Evolutionary conservation across 2,888 invertebrate genomes (phyloP), one percentile per base, ranked within the genome.

Genomic region (Seira musarum): DNA sequence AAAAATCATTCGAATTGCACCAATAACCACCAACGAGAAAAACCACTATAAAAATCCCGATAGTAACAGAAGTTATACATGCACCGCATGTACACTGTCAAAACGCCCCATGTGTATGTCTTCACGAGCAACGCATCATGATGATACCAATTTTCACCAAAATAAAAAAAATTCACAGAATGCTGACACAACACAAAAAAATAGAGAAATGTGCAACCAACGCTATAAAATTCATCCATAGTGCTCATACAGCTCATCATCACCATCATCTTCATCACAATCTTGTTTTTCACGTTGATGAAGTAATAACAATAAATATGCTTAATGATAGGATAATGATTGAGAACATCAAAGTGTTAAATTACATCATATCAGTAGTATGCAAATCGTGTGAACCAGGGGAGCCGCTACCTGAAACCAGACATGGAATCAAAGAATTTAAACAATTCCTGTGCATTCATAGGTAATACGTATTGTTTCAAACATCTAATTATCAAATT

Each of bases 1-100:
- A 17, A 30, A 30, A 46, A 35, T 71, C 46, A 65, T 70, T 71
- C 69, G 77, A 30, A 70, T 35, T 71, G 77, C 77, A 77, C 77
- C 77, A 77, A 70, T 77, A 77, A 77, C 25, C 77, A 77, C 53
- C 63, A 19, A 57, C 21, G 22, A 25, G 68, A 60, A 40, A 61
- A 76, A 64, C 76, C 76, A 76, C 76, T 69, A 63, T 69, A 49
- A 76, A 76, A 76, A n/a, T 76, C 64, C 61, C 25, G 46, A 68
- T 13, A 40, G 21, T 15, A 21, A 67, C 22, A 73, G 53, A 53
- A 74, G 21, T 74, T 63, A 71, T 13, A 40, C 40, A 40, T 40
- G 40, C 13, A 13, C 40, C 6, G 40, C 40, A 40, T 40, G 40
- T 13, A 40, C 13, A 8, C 13, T 40, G 40, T 5, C 13, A 40